Conservation (phyloP, 2,113 vertebrate species). For the Epinephelus cyanopodus region DNA sequence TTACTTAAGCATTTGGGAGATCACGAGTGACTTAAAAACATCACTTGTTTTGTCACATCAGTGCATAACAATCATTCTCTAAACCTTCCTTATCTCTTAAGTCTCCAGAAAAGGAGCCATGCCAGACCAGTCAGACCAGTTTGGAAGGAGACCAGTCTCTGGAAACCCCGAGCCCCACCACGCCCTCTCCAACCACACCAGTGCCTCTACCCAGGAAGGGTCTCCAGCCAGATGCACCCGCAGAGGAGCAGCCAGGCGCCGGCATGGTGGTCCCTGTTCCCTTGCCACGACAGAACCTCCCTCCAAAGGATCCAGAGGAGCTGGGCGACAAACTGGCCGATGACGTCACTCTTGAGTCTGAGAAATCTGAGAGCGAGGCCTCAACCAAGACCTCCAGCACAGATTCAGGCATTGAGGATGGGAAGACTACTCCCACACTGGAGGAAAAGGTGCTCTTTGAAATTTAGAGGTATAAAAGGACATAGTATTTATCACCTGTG, state of each 20-base stretch:
- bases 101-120: conserved; percentile 85
- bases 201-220: conserved; percentile 40
- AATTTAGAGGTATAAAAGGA: neutral
- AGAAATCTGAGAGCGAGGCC: conserved; percentile 80
- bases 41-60: conserved; percentile 15
- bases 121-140: conserved; percentile 86
- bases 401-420: conserved; percentile 82
- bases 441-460: conserved; percentile 74
- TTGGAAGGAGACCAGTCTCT: conserved; percentile 83
- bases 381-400: conserved; percentile 79
- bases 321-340: conserved; percentile 50
- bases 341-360: conserved; percentile 69
- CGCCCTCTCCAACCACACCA: conserved; percentile 21
- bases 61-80: conserved; percentile 21
- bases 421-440: conserved; percentile 68
- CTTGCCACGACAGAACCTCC: conserved; percentile 41
- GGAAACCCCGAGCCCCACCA: conserved; percentile 52
- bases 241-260: conserved; percentile 19
- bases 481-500: no score
- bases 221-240: neutral
- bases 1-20: conserved; percentile 19
- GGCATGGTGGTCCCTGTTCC: conserved; percentile 56
- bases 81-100: conserved; percentile 59
- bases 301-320: conserved; percentile 44
- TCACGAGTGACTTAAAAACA: neutral